Evolutionary conservation across 2,888 invertebrate genomes (phyloP), one percentile per base, ranked within the genome.

Genomic region (Sphaerolaimus hirsutus): DNA sequence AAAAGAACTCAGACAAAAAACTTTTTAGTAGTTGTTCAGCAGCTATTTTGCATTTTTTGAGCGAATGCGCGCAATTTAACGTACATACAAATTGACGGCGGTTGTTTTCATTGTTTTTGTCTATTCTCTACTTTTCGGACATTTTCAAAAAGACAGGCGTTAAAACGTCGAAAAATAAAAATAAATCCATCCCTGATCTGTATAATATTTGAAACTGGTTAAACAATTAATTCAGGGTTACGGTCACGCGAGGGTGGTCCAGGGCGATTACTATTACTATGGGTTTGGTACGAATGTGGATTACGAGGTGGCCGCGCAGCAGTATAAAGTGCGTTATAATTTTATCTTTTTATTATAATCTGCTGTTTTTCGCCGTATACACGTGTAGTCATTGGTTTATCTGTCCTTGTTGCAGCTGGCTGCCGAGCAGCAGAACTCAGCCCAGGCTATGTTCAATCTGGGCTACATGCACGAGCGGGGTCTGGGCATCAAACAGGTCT

Each of bases 391-490:
- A 10, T 32, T 12, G 17, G 10, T 32, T 32, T 32, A 10, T 32
- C 10, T 32, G 32, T 32, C 17, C 32, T 32, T 12, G 17, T 25
- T 32, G 5, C 74, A 83, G 52, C 73, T 81, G 55, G 89, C 89
- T 0, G 81, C 81, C 0, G 93, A 93, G 52, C 81, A 82, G 59
- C 84, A 89, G 55, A 81, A 83, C 64, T 87, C 81, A 66, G 84
- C 93, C 0, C 87, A 97, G 65, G 97, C 97, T 3, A 89, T 91
- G 77, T 97, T 97, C 67, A 97, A 97, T 70, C 73, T 99, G 52
- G 97, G 87, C 10, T 99, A 91, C 67, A 97, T 97, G 97, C 91
- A 97, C 67, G 91, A 93, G 67, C 80, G 81, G 54, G 97, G 97
- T 0, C 71, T 91, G 24, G 97, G 97, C 7, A 77, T 97, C 68